These are phyloP conservation scores for Mustela lutreola DNA, from an alignment of 2,113 vertebrate genomes.

Conservation along the genomic window DNA sequence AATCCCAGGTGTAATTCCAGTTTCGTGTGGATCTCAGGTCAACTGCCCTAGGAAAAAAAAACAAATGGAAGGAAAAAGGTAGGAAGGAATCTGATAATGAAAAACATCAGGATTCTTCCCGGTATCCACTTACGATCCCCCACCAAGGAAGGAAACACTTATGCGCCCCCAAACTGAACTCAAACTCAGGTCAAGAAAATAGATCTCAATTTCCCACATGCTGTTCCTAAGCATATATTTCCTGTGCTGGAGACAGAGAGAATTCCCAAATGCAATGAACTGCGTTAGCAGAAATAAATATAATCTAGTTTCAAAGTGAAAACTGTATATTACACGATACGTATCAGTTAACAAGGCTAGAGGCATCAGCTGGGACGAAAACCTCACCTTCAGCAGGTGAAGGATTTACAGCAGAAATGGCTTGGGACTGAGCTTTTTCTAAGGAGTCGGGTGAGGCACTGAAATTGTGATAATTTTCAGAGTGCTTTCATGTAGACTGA, in stretches of 20 bases:
- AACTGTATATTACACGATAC: not conserved
- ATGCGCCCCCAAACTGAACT: not conserved
- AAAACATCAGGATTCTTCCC: not conserved
- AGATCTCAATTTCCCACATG: not conserved
- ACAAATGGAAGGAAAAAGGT: not conserved
- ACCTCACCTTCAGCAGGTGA: not conserved
- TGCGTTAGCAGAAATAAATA: slow-evolving; percentile 56
- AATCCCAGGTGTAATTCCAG: not conserved
- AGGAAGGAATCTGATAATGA: not conserved
- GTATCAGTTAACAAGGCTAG: not conserved
- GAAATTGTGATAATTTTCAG: not conserved
- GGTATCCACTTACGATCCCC: not conserved
- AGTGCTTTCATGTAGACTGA: not conserved
- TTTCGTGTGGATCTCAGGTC: not conserved
- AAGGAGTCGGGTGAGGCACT: not conserved
- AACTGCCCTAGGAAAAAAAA: not conserved
- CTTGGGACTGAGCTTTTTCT: not conserved
- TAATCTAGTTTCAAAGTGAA: slow-evolving; percentile 47
- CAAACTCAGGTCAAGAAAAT: slow-evolving; percentile 10
- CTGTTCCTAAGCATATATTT: slow-evolving; percentile 27
- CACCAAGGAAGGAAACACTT: not conserved
- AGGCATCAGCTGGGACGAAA: not conserved
- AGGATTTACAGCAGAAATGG: not conserved
- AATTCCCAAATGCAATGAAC: slow-evolving; percentile 19
- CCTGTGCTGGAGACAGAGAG: not conserved